Conservation (phyloP, 2,888 invertebrate genomes). For the Apodemia duryi region DNA sequence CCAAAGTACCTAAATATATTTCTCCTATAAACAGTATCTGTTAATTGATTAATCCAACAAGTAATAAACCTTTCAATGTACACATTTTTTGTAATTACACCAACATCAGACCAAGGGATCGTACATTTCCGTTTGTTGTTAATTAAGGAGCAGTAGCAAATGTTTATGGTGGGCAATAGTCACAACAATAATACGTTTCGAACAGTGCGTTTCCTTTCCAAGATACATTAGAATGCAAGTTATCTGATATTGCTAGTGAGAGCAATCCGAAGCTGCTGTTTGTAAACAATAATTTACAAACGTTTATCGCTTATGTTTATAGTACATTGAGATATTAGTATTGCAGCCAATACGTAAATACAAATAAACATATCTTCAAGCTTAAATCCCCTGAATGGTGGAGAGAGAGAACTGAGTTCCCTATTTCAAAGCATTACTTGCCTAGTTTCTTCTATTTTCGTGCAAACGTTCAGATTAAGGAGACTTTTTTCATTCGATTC, state of each 20-base stretch:
- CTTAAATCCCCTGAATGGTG: too few species aligned
- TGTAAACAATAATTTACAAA: not conserved
- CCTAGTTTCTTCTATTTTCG: too few species aligned
- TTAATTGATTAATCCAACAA: constrained; percentile 8
- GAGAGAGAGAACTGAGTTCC: too few species aligned
- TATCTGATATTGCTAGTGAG: constrained; percentile 58
- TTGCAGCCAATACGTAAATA: too few species aligned
- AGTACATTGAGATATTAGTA: too few species aligned
- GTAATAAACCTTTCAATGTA: not conserved
- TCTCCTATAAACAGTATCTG: not conserved
- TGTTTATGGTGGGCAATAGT: constrained; percentile 59
- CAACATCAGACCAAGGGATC: constrained; percentile 22
- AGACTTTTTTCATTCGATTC: too few species aligned
- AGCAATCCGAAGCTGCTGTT: constrained; percentile 54
- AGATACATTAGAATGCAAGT: constrained; percentile 44
- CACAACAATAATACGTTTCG: constrained; percentile 55
- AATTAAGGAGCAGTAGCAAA: constrained; percentile 57
- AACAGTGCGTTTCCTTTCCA: constrained; percentile 53
- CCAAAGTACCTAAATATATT: not conserved
- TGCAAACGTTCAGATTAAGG: too few species aligned
- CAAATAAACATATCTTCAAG: too few species aligned
- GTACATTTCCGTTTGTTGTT: constrained; percentile 54
- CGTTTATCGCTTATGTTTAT: too few species aligned
- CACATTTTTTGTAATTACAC: constrained; percentile 22
- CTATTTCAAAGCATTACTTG: too few species aligned